phyloP scores from a whole-genome alignment of 2,113 vertebrate genomes.

The Scomber japonicus region DNA sequence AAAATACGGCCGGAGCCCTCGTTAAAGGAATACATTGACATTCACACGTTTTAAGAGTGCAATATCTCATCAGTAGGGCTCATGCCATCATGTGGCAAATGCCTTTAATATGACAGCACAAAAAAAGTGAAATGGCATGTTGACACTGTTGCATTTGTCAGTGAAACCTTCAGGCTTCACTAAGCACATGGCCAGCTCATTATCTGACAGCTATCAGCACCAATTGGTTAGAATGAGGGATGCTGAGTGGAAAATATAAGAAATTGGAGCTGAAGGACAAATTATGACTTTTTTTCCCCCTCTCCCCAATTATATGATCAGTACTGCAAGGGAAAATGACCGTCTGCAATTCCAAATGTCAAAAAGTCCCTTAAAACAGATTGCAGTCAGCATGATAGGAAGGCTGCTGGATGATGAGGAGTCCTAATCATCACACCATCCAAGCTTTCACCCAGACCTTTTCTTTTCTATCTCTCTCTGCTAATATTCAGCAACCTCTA shows the following conservation, averaged over 20 bases:
- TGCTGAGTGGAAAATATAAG: background rate
- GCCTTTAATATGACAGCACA: background rate
- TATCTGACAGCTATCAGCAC: slow-evolving; percentile 16
- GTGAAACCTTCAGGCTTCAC: background rate
- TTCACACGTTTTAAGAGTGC: slow-evolving; percentile 32
- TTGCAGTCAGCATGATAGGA: slow-evolving; percentile 21
- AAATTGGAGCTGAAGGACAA: slow-evolving; percentile 16
- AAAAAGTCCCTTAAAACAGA: slow-evolving; percentile 39
- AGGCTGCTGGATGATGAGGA: slow-evolving; percentile 12
- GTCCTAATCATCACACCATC: slow-evolving; percentile 11
- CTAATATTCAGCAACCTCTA: background rate
- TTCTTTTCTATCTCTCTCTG: slow-evolving; percentile 13
- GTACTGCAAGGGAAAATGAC: background rate
- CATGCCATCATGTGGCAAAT: background rate
- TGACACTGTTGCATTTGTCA: slow-evolving; percentile 20
- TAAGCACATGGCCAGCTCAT: slow-evolving; percentile 8
- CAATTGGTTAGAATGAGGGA: background rate
- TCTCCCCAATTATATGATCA: background rate
- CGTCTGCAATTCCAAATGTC: slow-evolving; percentile 17
- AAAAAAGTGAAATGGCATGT: slow-evolving; percentile 30
- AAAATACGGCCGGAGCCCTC: slow-evolving; percentile 9
- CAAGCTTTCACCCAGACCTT: slow-evolving; percentile 3
- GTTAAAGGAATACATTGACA: slow-evolving; percentile 36
- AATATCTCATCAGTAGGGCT: background rate
- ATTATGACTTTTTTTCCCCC: background rate